Evolutionary conservation across 2,888 invertebrate species (phyloP), one percentile per base, ranked within the genome.

Genomic region (Molorchus minor): DNA sequence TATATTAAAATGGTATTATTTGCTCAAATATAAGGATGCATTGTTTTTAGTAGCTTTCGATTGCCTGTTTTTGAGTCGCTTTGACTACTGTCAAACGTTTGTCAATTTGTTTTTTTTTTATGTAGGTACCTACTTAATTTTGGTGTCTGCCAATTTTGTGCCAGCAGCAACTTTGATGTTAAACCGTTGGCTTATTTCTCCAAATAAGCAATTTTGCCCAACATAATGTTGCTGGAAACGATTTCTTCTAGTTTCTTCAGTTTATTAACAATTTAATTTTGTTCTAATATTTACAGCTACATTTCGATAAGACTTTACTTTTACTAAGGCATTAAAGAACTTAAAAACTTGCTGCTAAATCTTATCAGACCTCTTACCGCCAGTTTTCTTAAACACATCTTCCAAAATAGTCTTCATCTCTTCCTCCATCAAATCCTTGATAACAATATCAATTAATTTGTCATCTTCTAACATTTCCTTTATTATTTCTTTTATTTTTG

Each of bases 81-180:
- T n/a, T n/a, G n/a, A n/a, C n/a, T n/a, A n/a, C n/a, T n/a, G n/a
- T n/a, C n/a, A n/a, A n/a, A n/a, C n/a, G n/a, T n/a, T n/a, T n/a
- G n/a, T n/a, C n/a, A n/a, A n/a, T n/a, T n/a, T n/a, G n/a, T n/a
- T n/a, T n/a, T n/a, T n/a, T n/a, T n/a, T n/a, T n/a, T n/a, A n/a
- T n/a, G n/a, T n/a, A n/a, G n/a, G n/a, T n/a, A n/a, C n/a, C n/a
- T 69, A 64, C n/a, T 52, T 46, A 5, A 41, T 59, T 66, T 76
- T 68, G 4, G 65, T 67, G 20, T 62, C 46, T 15, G 65, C 58
- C 2, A 83, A 79, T 73, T 84, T 83, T 68, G 82, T 80, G 75
- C 82, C 79, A 52, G 83, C 71, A 41, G 68, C 7, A 75, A 59
- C 58, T 74, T 71, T 8, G 47, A 58, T 1, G 57, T 49, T 4